Evolutionary conservation across 2,113 vertebrate species (phyloP).

Genomic region (Dromas ardeola): DNA sequence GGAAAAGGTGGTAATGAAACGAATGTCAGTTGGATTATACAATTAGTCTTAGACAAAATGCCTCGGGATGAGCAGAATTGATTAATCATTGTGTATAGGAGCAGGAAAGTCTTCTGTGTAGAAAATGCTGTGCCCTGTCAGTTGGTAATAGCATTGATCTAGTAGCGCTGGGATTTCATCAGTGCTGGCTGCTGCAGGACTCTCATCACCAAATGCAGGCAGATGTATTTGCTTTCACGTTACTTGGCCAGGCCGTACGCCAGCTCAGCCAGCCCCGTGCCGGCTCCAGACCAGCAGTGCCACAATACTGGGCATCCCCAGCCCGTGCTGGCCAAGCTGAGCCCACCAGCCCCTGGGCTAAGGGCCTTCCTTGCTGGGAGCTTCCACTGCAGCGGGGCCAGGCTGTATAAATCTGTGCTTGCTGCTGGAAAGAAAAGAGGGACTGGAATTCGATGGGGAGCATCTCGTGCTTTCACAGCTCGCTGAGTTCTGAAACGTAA

Average conservation of each 20-base stretch:
- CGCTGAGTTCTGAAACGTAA: not conserved
- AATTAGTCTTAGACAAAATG: not conserved
- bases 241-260: not conserved
- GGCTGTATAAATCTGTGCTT: not conserved
- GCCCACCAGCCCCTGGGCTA: not conserved
- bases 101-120: not conserved
- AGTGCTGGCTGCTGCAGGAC: not conserved
- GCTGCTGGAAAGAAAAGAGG: not conserved
- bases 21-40: not conserved
- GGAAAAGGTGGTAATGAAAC: not conserved
- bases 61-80: not conserved
- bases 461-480: not conserved
- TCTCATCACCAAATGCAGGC: not conserved
- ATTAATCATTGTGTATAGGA: not conserved
- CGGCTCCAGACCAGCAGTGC: not conserved
- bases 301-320: not conserved
- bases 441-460: not conserved
- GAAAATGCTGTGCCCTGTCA: not conserved
- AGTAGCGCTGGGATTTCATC: not conserved
- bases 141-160: not conserved
- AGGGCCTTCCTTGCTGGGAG: not conserved
- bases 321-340: not conserved
- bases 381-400: not conserved
- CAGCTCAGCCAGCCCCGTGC: not conserved
- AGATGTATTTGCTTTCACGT: accelerated